A percentile compares a stretch with the other conserved stretches of the same genome.
Conservation (phyloP, 2,113 vertebrate species). For the Phalacrocorax carbo region DNA sequence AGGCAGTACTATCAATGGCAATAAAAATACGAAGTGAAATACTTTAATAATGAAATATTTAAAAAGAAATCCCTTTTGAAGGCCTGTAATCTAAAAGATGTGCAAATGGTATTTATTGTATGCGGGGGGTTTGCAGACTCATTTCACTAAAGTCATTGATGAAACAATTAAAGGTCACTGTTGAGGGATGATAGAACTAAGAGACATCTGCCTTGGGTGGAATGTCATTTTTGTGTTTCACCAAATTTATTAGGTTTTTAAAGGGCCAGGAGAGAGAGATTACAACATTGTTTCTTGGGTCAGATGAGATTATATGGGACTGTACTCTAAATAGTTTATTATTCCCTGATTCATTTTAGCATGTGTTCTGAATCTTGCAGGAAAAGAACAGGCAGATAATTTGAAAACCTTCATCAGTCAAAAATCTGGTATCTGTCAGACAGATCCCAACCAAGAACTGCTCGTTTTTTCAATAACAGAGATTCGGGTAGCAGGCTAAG, state of each 20-base stretch:
- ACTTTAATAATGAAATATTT: background rate
- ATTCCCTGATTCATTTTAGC: background rate
- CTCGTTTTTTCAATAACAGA: background rate
- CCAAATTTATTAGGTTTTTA: conserved; percentile 25
- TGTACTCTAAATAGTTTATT: conserved; percentile 26
- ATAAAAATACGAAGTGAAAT: background rate
- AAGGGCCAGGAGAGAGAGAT: background rate
- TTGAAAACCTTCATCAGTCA: background rate
- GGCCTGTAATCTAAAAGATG: background rate
- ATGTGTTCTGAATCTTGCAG: background rate
- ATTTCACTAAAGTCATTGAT: background rate
- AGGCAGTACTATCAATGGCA: background rate
- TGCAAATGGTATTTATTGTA: background rate
- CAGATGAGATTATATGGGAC: conserved; percentile 16
- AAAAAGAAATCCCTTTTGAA: background rate
- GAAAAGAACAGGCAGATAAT: background rate
- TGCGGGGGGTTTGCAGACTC: background rate
- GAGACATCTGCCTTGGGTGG: background rate
- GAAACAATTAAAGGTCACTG: background rate
- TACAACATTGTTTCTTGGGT: background rate
- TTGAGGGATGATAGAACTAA: background rate
- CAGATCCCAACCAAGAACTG: background rate
- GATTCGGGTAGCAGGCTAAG: background rate
- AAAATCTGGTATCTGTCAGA: background rate
- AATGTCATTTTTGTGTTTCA: background rate